Base-by-base conservation (phyloP, 1,140 invertebrate genomes). In the Aphelinus certus region DNA sequence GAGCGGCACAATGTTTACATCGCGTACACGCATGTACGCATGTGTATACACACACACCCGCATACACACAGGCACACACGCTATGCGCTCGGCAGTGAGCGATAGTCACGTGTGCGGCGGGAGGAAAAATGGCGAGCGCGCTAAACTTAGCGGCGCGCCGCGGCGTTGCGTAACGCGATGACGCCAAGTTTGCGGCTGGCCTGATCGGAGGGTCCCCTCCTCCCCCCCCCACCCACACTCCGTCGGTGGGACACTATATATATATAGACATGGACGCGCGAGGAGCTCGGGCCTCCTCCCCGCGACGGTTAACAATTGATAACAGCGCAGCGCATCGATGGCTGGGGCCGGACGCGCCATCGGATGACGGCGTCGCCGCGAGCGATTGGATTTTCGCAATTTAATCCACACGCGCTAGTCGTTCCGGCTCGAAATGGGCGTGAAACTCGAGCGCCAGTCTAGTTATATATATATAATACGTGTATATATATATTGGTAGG, bases 161-260 rank as follows among this genome's bases (percentile, higher is more conserved):
- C 79, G 78, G 73, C 77, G 26, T 77, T 80, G 76, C 75, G 76
- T 76, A 76, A 70, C 71, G 26, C 26, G 53, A 64, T 70, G 61
- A 58, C 75, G 72, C 61, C 70, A 65, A 66, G 71, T 66, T 66
- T 73, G 57, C 67, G 66, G 72, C 72, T 65, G 66, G 71, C 76
- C 67, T 10, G 47, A 26, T 26, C 26, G 26, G 26, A 56, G 62
- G 55, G 58, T 48, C 62, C 49, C 9, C 26, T 46, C n/a, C 6
- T 48, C n/a, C 26, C 68, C 68, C 62, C 58, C 70, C 51, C 67
- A 26, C 46, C 9, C 47, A 48, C 66, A 49, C 67, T 43, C 1
- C 7, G 26, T 26, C 26, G 26, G 26, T 26, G 26, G 26, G 26
- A 26, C 26, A 26, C 26, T 26, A 26, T 26, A 26, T 26, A 26